Percentiles rank a stretch among this genome's conserved stretches.
Evolutionary conservation across 2,797 vertebrate genomes (phyloP).

Genomic region (Xiphorhynchus erythropygius): DNA sequence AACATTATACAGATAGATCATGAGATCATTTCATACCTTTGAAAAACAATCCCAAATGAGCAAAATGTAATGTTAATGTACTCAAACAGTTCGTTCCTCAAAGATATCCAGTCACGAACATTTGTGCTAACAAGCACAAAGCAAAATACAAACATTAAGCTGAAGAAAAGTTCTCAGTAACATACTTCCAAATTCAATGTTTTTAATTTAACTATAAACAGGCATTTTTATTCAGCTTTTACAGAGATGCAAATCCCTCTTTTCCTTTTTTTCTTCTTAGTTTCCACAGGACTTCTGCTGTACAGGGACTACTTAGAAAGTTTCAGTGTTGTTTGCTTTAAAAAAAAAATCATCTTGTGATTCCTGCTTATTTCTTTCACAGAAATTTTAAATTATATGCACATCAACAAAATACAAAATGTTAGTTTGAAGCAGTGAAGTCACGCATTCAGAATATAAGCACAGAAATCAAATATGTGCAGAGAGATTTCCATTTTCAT

Average conservation of each 20-base stretch:
- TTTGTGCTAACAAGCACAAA: not conserved
- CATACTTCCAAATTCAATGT: not conserved
- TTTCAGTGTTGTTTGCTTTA: not conserved
- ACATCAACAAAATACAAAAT: not conserved
- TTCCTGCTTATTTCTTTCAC: not conserved
- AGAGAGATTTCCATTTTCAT: slow-evolving; percentile 45
- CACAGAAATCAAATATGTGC: slow-evolving; percentile 17
- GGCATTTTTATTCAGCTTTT: not conserved
- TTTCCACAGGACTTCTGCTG: not conserved
- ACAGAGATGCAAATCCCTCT: not conserved
- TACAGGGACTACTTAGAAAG: not conserved
- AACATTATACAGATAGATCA: not conserved
- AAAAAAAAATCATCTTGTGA: not conserved
- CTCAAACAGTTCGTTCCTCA: not conserved
- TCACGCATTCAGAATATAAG: slow-evolving; percentile 36
- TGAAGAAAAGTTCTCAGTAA: not conserved
- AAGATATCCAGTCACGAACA: not conserved
- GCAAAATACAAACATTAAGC: not conserved
- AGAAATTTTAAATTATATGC: not conserved
- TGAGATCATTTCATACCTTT: not conserved
- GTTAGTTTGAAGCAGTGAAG: slow-evolving; percentile 1
- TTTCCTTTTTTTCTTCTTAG: not conserved
- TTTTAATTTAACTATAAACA: not conserved
- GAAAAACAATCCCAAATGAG: not conserved
- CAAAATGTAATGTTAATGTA: not conserved